A percentile compares a stretch with the other conserved stretches of the same genome.
These are phyloP conservation scores for Trogon surrucura DNA, from an alignment of 2,113 vertebrate species.

Conservation along the genomic window DNA sequence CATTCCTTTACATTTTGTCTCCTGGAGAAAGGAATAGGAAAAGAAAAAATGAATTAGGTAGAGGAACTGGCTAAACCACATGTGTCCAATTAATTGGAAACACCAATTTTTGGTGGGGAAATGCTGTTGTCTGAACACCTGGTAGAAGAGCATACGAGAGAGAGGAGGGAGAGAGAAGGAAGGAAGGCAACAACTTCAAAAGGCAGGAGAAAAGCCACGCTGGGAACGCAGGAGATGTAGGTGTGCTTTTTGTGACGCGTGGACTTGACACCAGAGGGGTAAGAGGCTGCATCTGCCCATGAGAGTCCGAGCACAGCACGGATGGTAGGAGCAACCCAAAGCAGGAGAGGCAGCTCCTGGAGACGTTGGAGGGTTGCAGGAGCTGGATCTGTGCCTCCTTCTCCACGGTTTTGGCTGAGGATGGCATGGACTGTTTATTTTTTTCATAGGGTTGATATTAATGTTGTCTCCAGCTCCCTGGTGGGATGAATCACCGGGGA, in stretches of 20 bases:
- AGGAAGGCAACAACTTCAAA: not conserved
- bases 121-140: not conserved
- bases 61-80: not conserved
- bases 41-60: not conserved
- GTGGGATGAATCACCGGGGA: not conserved
- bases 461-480: not conserved
- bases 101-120: not conserved
- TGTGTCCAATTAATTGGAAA: not conserved
- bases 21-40: not conserved
- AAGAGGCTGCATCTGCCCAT: not conserved
- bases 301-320: not conserved
- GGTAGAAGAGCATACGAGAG: not conserved
- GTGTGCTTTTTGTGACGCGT: not conserved
- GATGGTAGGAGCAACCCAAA: not conserved
- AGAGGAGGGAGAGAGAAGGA: not conserved
- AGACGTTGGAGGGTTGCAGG: not conserved
- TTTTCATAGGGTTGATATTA: not conserved
- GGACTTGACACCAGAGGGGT: not conserved
- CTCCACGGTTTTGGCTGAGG: not conserved
- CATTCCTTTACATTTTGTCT: not conserved
- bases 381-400: not conserved
- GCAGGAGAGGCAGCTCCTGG: not conserved
- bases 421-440: not conserved
- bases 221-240: not conserved
- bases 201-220: not conserved